Evolutionary conservation across 1,140 invertebrate species (phyloP).

Genomic region (Ridgeia piscesae): DNA sequence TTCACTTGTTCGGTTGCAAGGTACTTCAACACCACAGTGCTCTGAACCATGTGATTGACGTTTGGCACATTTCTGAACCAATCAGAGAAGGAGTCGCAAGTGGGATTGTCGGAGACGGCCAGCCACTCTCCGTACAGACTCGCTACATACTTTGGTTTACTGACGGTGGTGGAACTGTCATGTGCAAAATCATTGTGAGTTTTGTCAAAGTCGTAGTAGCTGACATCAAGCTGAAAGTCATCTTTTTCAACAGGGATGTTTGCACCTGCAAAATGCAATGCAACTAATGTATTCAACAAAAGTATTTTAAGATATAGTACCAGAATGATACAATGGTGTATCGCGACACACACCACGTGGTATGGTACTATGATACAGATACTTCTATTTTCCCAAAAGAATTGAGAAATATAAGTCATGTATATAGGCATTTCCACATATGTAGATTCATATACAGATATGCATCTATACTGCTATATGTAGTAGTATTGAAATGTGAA

Average conservation of each 20-base stretch:
- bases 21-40: background rate
- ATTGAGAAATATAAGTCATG: too few species aligned
- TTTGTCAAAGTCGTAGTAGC: constrained; percentile 35
- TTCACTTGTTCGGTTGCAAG: background rate
- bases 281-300: background rate
- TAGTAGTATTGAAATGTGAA: too few species aligned
- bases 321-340: too few species aligned
- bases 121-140: constrained; percentile 40
- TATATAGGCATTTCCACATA: too few species aligned
- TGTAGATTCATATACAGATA: too few species aligned
- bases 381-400: too few species aligned
- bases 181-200: constrained; percentile 35
- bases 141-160: constrained; percentile 32
- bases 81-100: constrained; percentile 33
- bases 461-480: too few species aligned
- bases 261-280: constrained; percentile 9
- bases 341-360: too few species aligned
- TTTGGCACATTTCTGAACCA: constrained; percentile 17
- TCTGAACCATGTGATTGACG: background rate
- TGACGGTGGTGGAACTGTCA: constrained; percentile 22
- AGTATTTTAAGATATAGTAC: too few species aligned
- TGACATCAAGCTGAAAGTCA: constrained; percentile 30
- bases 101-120: constrained; percentile 30
- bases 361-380: too few species aligned
- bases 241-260: constrained; percentile 23